A percentile compares a stretch with the other conserved stretches of the same genome.
These are phyloP conservation scores for Diplosoma virens DNA, from an alignment of 23 tunicate species.

Conservation along the genomic window DNA sequence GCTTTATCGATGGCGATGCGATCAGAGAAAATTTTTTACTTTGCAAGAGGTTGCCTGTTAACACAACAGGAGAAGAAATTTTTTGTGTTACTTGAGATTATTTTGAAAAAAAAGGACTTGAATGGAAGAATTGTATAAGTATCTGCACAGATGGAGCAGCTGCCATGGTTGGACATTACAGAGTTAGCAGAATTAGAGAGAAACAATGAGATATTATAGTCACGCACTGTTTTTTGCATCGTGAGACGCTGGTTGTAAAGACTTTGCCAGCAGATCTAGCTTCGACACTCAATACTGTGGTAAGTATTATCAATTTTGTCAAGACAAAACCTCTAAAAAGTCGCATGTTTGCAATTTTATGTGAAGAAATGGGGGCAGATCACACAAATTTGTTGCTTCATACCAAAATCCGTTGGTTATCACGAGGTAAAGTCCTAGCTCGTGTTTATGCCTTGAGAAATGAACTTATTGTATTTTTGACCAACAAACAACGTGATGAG, in stretches of 20 bases:
- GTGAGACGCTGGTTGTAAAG: background rate
- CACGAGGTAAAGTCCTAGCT: no score
- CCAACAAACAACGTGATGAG: background rate
- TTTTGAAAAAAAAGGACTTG: no score
- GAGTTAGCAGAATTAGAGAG: no score
- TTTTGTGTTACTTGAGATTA: conserved; percentile 15
- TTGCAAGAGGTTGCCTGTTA: background rate
- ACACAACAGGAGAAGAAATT: conserved; percentile 24
- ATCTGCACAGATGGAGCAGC: no score
- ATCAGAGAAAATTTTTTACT: background rate
- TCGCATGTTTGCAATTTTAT: conserved; percentile 7
- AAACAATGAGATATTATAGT: background rate
- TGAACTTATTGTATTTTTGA: no score
- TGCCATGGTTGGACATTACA: no score
- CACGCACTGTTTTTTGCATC: background rate
- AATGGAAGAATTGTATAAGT: no score
- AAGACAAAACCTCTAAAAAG: conserved; percentile 26
- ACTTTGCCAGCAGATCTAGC: conserved; percentile 8
- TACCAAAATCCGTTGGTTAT: no score
- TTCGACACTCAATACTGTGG: conserved; percentile 2
- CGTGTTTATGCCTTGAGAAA: no score
- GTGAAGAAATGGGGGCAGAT: no score
- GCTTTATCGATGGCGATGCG: background rate
- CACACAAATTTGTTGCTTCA: no score
- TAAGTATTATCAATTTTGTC: no score